Conservation (phyloP, 2,888 invertebrate species). For the Diplazon laetatorius region DNA sequence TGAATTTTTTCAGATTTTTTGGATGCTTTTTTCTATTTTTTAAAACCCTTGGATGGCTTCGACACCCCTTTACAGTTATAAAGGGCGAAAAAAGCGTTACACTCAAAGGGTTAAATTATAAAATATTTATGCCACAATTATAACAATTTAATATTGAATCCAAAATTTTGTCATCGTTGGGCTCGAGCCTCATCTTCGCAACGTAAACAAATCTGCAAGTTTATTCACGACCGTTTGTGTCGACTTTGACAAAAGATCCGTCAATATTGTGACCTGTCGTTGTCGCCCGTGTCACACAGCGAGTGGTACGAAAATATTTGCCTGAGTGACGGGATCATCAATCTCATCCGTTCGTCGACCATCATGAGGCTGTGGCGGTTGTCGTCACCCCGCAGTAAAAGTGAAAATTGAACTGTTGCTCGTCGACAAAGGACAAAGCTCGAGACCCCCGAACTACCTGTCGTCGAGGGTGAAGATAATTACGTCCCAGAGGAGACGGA, state of each 20-base stretch:
- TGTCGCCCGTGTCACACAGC: conserved; percentile 61
- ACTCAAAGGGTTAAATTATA: too few species aligned
- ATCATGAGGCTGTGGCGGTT: conserved; percentile 10
- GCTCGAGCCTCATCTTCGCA: conserved; percentile 3
- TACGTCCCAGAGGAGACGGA: conserved; percentile 23
- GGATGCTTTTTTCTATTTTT: too few species aligned
- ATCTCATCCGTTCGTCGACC: conserved; percentile 50
- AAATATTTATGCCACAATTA: too few species aligned
- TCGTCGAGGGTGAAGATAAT: conserved; percentile 50
- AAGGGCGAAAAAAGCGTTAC: too few species aligned
- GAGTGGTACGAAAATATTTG: conserved; percentile 55
- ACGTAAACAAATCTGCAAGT: not conserved
- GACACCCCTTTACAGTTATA: too few species aligned
- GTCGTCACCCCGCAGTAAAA: conserved; percentile 44
- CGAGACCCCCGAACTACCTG: conserved; percentile 54
- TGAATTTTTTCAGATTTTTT: too few species aligned
- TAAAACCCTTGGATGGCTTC: too few species aligned
- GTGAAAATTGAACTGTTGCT: conserved; percentile 37
- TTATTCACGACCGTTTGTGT: conserved; percentile 26
- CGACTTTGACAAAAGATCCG: conserved; percentile 26
- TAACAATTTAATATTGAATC: not conserved
- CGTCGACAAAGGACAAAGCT: conserved; percentile 20
- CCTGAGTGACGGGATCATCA: conserved; percentile 60
- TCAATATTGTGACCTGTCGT: conserved; percentile 66
- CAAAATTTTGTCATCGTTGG: not conserved